Evolutionary conservation across 2,113 vertebrate species (phyloP).

Genomic region (Paramisgurnus dabryanus): DNA sequence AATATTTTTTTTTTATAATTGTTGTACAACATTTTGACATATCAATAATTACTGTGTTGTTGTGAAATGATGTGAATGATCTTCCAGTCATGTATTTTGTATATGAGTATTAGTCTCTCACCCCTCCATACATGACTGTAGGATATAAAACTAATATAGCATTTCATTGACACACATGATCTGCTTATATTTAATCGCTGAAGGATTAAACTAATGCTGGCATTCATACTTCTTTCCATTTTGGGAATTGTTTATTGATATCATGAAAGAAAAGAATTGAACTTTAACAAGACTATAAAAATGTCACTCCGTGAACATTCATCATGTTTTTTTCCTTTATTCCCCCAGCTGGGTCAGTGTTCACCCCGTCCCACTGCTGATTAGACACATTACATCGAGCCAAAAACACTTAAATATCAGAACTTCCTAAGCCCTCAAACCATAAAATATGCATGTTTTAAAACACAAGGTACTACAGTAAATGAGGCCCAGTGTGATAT

Average conservation of each 20-base stretch:
- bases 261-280: slow-evolving; percentile 8
- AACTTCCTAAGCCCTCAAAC: not conserved
- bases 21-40: too few relatives aligned
- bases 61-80: too few relatives aligned
- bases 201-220: not conserved
- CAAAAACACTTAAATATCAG: not conserved
- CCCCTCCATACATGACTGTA: too few relatives aligned
- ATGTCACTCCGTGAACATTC: not conserved
- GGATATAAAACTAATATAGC: not conserved
- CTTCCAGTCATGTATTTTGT: too few relatives aligned
- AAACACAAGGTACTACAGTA: not conserved
- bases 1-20: too few relatives aligned
- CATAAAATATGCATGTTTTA: slow-evolving; percentile 11
- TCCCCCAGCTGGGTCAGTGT: not conserved
- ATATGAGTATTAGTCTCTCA: too few relatives aligned
- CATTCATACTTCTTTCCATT: not conserved
- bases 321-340: not conserved
- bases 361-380: not conserved
- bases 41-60: too few relatives aligned
- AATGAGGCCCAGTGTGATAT: slow-evolving; percentile 12
- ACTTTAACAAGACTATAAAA: not conserved
- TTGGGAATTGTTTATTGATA: not conserved
- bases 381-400: not conserved
- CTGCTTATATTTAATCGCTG: not conserved
- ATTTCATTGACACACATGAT: not conserved